Percentiles rank a stretch among this genome's conserved stretches.
Conservation (phyloP, 2,888 invertebrate species). For the Mylabris sibirica region DNA sequence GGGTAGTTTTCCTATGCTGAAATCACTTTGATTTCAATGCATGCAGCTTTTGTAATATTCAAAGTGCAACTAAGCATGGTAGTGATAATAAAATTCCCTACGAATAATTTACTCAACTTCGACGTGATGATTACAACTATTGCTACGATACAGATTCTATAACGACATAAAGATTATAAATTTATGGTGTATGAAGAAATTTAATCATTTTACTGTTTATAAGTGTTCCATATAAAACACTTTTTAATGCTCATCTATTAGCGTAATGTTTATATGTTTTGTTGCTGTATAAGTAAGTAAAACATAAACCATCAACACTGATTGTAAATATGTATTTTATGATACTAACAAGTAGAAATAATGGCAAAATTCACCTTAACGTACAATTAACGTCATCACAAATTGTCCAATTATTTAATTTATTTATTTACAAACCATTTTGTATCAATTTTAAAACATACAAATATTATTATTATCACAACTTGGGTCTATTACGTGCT, state of each 20-base stretch:
- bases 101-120: background rate
- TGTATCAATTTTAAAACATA: background rate
- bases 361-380: background rate
- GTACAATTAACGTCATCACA: background rate
- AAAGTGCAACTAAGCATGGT: background rate
- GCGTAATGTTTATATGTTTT: background rate
- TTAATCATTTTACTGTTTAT: background rate
- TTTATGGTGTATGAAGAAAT: background rate
- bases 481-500: conserved; percentile 8
- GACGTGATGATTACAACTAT: too few species aligned
- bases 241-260: background rate
- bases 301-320: background rate
- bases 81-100: background rate
- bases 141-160: too few species aligned
- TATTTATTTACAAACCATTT: background rate
- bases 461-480: background rate
- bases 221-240: background rate
- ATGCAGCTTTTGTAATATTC: background rate
- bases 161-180: background rate
- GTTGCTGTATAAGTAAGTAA: background rate
- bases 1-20: background rate
- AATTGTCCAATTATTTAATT: background rate
- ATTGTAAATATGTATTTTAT: background rate
- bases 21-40: background rate
- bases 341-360: background rate